These are phyloP conservation scores for Terebella lapidaria DNA, from an alignment of 2,888 invertebrate genomes.

Conservation along the genomic window DNA sequence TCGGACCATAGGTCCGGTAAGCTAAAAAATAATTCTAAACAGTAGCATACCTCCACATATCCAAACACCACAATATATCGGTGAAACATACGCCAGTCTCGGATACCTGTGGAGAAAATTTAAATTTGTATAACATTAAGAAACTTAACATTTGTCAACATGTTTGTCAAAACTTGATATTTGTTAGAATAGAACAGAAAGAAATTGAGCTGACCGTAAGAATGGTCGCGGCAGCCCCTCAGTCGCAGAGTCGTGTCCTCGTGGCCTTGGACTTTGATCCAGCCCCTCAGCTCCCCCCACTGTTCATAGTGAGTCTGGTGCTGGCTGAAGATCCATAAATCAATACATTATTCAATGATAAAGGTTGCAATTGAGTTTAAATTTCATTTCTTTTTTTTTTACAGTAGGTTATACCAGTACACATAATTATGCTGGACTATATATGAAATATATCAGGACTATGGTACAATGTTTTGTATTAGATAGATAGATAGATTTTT, in stretches of 20 bases:
- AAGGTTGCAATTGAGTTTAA: neutral
- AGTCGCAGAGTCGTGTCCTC: slow-evolving; percentile 27
- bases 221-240: slow-evolving; percentile 39
- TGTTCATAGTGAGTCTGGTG: slow-evolving; percentile 50
- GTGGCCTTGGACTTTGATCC: slow-evolving; percentile 36
- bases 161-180: too few species aligned
- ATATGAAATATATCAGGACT: neutral
- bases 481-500: neutral
- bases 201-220: slow-evolving; percentile 32
- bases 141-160: too few species aligned
- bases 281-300: slow-evolving; percentile 44
- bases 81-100: slow-evolving; percentile 41
- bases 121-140: neutral
- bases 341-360: slow-evolving; percentile 13
- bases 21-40: neutral
- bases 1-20: too few species aligned
- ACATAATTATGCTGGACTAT: too few species aligned
- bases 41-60: slow-evolving; percentile 34
- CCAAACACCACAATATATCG: slow-evolving; percentile 42
- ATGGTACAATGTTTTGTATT: neutral
- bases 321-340: slow-evolving; percentile 23
- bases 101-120: slow-evolving; percentile 28
- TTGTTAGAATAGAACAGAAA: neutral
- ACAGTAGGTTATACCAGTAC: too few species aligned
- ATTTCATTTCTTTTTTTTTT: too few species aligned